phyloP scores from a whole-genome alignment of 2,888 invertebrate genomes.

The Lithophane leautieri region DNA sequence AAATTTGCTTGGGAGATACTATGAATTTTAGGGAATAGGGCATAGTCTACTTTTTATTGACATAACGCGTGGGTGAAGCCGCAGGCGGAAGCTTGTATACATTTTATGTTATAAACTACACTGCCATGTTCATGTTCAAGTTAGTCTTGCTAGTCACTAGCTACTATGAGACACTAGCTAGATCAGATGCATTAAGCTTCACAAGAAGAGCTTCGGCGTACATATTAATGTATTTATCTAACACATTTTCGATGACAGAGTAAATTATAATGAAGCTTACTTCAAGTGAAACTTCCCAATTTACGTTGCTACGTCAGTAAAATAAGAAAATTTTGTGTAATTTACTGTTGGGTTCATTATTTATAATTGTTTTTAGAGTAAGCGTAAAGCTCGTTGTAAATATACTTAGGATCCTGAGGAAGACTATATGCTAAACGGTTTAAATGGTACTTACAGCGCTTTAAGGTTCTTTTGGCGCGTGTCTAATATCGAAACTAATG shows the following conservation, averaged over 20 bases:
- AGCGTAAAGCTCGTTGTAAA: neutral
- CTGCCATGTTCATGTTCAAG: neutral
- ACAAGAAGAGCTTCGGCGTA: conserved; percentile 35
- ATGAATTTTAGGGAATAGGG: too few species aligned
- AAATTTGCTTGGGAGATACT: too few species aligned
- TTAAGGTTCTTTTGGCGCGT: too few species aligned
- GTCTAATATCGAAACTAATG: neutral
- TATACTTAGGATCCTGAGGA: neutral
- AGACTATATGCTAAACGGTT: neutral
- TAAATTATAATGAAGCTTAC: conserved; percentile 41
- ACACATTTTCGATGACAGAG: conserved; percentile 37
- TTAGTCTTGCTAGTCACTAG: neutral
- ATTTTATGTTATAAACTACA: neutral
- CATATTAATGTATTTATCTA: conserved; percentile 44
- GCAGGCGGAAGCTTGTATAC: neutral
- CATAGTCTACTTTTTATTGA: too few species aligned
- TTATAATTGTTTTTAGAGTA: conserved; percentile 9
- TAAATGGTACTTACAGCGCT: too few species aligned
- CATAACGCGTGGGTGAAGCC: too few species aligned
- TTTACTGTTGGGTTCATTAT: conserved; percentile 2
- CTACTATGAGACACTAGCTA: conserved; percentile 2
- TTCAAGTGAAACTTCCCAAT: conserved; percentile 24
- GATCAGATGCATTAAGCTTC: conserved; percentile 22
- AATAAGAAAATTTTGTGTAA: conserved; percentile 10
- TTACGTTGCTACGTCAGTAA: conserved; percentile 5